Evolutionary conservation across 2,888 invertebrate genomes (phyloP), one percentile per base, ranked within the genome.

Genomic region (Teleogryllus oceanicus): DNA sequence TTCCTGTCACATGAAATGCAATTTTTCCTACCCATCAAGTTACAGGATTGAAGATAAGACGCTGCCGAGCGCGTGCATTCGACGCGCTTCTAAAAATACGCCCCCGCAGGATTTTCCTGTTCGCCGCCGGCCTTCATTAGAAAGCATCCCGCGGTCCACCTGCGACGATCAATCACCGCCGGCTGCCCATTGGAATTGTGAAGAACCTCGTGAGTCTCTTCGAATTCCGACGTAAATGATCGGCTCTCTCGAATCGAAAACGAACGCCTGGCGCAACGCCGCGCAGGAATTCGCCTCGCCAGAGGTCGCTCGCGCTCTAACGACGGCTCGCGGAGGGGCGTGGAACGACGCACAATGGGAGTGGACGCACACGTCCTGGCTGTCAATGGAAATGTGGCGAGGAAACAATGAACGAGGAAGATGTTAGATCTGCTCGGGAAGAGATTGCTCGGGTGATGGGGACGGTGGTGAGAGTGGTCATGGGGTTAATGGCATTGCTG

Each of bases 191-290:
- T 62, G 62, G 62, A 62, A 62, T 62, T 62, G 62, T 62, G 62
- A 62, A 62, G 62, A 62, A 62, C 62, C 62, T 5, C 62, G 13
- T 8, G 13, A 62, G 62, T 62, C 62, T 62, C 62, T 62, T 62
- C n/a, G 62, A 62, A 62, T 62, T n/a, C 16, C 62, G 62, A 62
- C 62, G 62, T 62, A 62, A 62, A 62, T 62, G 62, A 62, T 62
- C 62, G 62, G 4, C n/a, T 13, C 62, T 62, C n/a, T 62, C 62
- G 16, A 62, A 12, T 62, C 62, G 62, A 16, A 62, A 62, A 62
- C 62, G 62, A 62, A 12, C n/a, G 62, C n/a, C 16, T 62, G 62
- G 13, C 62, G 62, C 62, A 62, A 62, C n/a, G 62, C 62, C 16
- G n/a, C 62, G 13, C 11, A 62, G 62, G 62, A 62, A 62, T 62